Conservation (phyloP, 1,140 invertebrate species). For the Popillia japonica region DNA sequence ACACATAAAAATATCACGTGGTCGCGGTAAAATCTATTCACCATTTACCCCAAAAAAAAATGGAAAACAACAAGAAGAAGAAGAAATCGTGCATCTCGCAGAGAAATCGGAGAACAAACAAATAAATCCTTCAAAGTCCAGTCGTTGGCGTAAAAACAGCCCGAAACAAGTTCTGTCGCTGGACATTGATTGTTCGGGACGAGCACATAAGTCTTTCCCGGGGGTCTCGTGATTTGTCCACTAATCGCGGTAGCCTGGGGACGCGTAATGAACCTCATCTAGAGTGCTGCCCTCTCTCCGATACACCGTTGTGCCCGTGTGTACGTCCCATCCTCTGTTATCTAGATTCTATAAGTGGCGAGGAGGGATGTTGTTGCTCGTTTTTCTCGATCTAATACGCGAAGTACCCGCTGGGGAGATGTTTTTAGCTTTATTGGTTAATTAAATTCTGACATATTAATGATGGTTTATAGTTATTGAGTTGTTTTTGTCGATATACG, state of each 20-base stretch:
- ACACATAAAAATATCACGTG: neutral
- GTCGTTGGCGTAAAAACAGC: conserved; percentile 47
- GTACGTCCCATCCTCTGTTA: conserved; percentile 12
- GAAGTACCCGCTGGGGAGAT: conserved; percentile 8
- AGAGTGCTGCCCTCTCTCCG: conserved; percentile 23
- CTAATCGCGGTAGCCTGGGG: conserved; percentile 55
- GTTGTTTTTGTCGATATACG: too few relatives aligned
- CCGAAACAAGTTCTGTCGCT: conserved; percentile 51
- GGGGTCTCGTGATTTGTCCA: conserved; percentile 55
- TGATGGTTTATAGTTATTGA: conserved; percentile 27
- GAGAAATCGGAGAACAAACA: conserved; percentile 45
- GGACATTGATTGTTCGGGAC: conserved; percentile 55
- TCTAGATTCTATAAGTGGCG: conserved; percentile 35
- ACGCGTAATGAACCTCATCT: conserved; percentile 50
- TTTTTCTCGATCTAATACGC: neutral
- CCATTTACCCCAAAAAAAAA: neutral
- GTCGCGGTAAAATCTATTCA: neutral
- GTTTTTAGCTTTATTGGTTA: conserved; percentile 33
- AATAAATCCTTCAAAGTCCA: conserved; percentile 57
- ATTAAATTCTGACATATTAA: conserved; percentile 36
- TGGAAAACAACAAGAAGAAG: conserved; percentile 9
- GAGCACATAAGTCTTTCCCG: conserved; percentile 54
- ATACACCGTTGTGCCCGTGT: neutral
- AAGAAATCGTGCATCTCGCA: neutral
- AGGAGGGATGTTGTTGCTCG: conserved; percentile 14